A percentile compares a stretch with the other conserved stretches of the same genome.
These are phyloP conservation scores for Climacteris rufus DNA, from an alignment of 2,113 vertebrate genomes.

Conservation along the genomic window DNA sequence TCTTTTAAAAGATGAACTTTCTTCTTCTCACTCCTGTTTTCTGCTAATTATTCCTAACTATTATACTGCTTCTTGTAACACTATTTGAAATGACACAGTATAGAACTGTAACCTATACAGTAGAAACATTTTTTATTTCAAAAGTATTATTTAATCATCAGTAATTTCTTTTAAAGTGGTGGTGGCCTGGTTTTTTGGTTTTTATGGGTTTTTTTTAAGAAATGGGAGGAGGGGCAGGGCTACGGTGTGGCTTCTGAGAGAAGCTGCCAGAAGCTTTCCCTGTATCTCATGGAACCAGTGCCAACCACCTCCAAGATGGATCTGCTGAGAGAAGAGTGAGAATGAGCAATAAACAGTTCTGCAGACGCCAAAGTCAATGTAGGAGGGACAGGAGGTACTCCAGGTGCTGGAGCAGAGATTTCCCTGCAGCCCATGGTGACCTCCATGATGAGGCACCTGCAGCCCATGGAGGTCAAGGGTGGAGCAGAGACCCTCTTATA, in stretches of 20 bases:
- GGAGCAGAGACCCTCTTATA: background rate
- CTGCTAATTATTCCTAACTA: background rate
- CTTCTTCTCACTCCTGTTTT: background rate
- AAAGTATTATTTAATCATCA: background rate
- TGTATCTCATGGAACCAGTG: background rate
- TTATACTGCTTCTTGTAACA: background rate
- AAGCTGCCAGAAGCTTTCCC: background rate
- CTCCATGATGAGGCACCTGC: background rate
- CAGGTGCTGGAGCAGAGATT: background rate
- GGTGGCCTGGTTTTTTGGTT: accelerated
- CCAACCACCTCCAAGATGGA: background rate
- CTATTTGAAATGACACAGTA: background rate
- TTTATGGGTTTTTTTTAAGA: background rate
- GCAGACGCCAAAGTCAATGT: background rate
- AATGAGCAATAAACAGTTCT: background rate
- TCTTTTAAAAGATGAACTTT: background rate
- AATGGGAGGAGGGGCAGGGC: background rate
- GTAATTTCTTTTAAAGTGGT: background rate
- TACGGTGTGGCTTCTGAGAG: background rate
- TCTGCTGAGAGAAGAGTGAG: background rate
- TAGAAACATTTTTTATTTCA: background rate
- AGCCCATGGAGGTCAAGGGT: background rate
- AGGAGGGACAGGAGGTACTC: background rate
- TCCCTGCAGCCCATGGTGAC: background rate
- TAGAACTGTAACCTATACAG: background rate